Percentiles rank a stretch among this genome's conserved stretches.
Evolutionary conservation across 2,888 invertebrate genomes (phyloP).

Genomic region (Teleiodes luculella): DNA sequence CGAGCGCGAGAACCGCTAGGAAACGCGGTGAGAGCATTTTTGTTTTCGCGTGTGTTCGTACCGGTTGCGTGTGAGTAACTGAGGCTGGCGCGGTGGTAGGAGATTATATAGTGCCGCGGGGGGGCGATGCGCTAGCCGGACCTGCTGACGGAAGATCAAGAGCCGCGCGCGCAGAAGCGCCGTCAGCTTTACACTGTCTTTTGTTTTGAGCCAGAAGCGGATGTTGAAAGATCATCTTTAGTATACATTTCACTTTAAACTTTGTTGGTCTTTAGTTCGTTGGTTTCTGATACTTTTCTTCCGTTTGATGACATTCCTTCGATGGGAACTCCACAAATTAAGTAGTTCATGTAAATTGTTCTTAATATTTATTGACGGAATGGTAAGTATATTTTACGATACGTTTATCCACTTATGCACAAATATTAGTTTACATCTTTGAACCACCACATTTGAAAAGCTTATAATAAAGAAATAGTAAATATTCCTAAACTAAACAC

Average conservation of each 20-base stretch:
- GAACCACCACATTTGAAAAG: no score
- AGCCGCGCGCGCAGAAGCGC: constrained; percentile 30
- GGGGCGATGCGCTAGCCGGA: constrained; percentile 58
- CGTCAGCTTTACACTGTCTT: constrained; percentile 26
- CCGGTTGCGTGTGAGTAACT: constrained; percentile 55
- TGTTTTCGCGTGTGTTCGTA: constrained; percentile 47
- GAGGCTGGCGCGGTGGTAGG: constrained; percentile 52
- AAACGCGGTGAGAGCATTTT: constrained; percentile 60
- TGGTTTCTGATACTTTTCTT: background rate
- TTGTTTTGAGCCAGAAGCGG: constrained; percentile 25
- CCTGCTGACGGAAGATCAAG: constrained; percentile 42
- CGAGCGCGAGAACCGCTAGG: constrained; percentile 50
- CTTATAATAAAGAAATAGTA: no score
- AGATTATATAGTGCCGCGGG: constrained; percentile 68
- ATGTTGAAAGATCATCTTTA: background rate
- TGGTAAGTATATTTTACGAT: no score
- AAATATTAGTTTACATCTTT: no score
- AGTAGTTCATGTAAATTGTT: no score
- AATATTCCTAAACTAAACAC: no score
- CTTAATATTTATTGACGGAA: no score
- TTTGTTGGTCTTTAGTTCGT: background rate
- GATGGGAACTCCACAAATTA: background rate
- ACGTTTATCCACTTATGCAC: no score
- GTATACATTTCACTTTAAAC: background rate
- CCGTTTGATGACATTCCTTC: background rate